Conservation (phyloP, 2,797 vertebrate genomes). For the Naso thynnoides region DNA sequence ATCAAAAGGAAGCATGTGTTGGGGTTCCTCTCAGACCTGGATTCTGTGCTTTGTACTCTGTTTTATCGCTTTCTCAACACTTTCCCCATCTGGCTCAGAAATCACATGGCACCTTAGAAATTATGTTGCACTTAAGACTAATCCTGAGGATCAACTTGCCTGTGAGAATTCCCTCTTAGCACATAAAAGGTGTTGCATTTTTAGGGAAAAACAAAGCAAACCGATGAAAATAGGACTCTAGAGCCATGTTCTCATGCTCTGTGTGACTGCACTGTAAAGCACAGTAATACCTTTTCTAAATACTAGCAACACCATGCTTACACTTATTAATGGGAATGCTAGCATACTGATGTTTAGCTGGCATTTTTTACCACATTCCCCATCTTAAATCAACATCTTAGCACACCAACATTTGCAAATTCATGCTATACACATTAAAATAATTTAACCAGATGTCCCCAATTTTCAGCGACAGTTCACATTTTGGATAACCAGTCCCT, state of each 20-base stretch:
- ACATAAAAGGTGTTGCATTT: conserved; percentile 53
- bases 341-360: not conserved
- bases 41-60: conserved; percentile 57
- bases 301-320: too few species aligned
- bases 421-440: not conserved
- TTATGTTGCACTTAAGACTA: conserved; percentile 64
- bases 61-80: conserved; percentile 49
- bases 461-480: too few species aligned
- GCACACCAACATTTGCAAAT: not conserved
- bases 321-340: too few species aligned
- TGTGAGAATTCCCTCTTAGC: conserved; percentile 52
- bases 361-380: not conserved
- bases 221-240: not conserved
- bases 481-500: too few species aligned
- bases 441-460: too few species aligned
- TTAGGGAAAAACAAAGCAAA: conserved; percentile 31
- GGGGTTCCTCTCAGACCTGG: conserved; percentile 39
- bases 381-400: not conserved
- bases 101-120: conserved; percentile 53
- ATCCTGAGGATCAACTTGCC: conserved; percentile 68
- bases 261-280: not conserved
- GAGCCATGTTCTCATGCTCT: not conserved
- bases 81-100: conserved; percentile 33
- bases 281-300: not conserved
- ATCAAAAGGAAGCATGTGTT: conserved; percentile 48